Conservation (phyloP, 2,113 vertebrate species). For the Vidua macroura region DNA sequence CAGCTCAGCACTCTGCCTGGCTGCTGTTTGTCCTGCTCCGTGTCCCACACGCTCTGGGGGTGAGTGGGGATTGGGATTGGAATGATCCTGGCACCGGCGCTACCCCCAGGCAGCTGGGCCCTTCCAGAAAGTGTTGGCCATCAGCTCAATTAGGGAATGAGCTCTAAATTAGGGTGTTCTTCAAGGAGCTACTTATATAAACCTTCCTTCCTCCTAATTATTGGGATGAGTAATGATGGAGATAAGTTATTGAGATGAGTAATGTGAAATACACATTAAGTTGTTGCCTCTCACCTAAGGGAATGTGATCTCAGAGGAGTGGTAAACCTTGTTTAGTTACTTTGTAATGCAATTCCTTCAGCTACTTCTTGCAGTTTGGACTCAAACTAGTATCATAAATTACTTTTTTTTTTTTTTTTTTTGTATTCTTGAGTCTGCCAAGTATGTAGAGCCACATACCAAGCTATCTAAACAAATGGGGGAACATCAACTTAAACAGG, state of each 20-base stretch:
- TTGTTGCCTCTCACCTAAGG: constrained; percentile 24
- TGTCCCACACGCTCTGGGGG: constrained; percentile 6
- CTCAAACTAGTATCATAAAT: not conserved
- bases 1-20: constrained; percentile 68
- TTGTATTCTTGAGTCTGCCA: not conserved
- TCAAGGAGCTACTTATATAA: not conserved
- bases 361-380: not conserved
- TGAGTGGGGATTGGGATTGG: not conserved
- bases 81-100: not conserved
- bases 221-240: not conserved
- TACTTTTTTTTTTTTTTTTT: not conserved
- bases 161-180: not conserved
- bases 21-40: not conserved
- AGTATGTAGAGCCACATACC: not conserved
- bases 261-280: not conserved
- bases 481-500: not conserved
- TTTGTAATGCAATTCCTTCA: not conserved
- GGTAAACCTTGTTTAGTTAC: not conserved
- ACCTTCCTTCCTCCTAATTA: not conserved
- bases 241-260: not conserved
- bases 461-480: not conserved
- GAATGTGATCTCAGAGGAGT: not conserved
- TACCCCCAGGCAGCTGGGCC: not conserved
- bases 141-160: not conserved
- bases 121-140: not conserved